phyloP scores from a whole-genome alignment of 1,140 invertebrate genomes.

The Maniola jurtina region DNA sequence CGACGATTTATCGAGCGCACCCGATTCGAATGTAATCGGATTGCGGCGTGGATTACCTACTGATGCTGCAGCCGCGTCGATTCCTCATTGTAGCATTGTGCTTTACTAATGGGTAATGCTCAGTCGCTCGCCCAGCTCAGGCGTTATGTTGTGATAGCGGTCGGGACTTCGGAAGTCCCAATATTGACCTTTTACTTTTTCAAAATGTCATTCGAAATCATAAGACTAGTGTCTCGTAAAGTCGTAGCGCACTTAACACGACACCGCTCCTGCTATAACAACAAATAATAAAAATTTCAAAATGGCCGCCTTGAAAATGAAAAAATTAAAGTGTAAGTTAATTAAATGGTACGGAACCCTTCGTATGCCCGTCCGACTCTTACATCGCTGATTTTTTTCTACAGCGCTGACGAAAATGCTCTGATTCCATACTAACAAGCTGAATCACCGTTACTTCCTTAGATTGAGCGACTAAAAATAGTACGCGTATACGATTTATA shows the following conservation, averaged over 20 bases:
- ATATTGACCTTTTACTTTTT: not conserved
- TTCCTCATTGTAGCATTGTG: constrained; percentile 3
- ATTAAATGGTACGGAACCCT: no score
- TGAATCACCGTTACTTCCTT: not conserved
- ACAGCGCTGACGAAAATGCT: not conserved
- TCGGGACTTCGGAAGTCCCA: not conserved
- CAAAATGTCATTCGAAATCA: no score
- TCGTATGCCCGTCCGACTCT: no score
- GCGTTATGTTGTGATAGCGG: no score
- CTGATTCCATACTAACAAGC: not conserved
- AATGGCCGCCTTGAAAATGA: no score
- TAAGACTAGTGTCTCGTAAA: no score
- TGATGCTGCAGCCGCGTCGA: constrained; percentile 5
- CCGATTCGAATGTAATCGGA: constrained; percentile 62
- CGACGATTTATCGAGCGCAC: constrained; percentile 64
- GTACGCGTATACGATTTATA: constrained; percentile 8
- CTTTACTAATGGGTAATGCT: constrained; percentile 1
- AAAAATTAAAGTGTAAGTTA: no score
- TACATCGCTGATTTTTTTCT: no score
- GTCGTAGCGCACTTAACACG: no score
- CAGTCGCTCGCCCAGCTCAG: not conserved
- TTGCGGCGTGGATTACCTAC: constrained; percentile 36
- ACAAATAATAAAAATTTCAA: no score
- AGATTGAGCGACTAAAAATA: not conserved
- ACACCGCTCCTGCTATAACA: no score